Base-by-base conservation (phyloP, 2,113 vertebrate species). In the Rhabdornis inornatus region DNA sequence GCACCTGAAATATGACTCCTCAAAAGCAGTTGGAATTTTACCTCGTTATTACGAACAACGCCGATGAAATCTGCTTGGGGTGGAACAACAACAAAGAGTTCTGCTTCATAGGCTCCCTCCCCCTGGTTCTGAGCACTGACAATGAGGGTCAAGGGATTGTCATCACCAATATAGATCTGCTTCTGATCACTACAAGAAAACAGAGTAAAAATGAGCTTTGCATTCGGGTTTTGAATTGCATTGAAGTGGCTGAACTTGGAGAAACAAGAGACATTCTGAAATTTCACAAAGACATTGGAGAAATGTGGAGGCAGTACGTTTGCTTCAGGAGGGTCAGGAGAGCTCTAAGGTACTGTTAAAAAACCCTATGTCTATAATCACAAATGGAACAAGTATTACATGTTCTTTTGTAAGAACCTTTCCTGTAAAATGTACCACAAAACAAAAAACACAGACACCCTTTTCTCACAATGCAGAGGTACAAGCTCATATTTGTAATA, bases 81-180 rank as follows among this genome's bases (percentile, higher is more conserved):
- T 0, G 99, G 99, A 14, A 98, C 98, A 3, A 97, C 91, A 13
- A 99, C 97, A 22, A 98, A 98, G 44, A 99, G 99, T 66, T 99
- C 99, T 1, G 99, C 99, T 97, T 99, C 99, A 16, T 99, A 99
- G 39, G 99, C 99, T 12, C 99, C 99, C 92, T 99, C 99, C 5
- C 99, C 99, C 87, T 95, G 97, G 76, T 99, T 99, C 97, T 99
- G 98, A 3, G 99, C 98, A 12, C 81, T 98, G 71, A 99, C 97
- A 66, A 98, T 96, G 71, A 99, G 96, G 1, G 99, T 99, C 97
- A 99, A 94, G 63, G 99, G 98, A 65, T 99, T 99, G 88, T 99
- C 99, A 2, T 99, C 99, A 8, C 99, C 99, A 47, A 99, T 98
- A 71, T 98, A 99, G 91, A 99, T 98, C 98, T 99, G 98, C 72